Evolutionary conservation across 1,140 invertebrate species (phyloP).

Genomic region (Tachypleus tridentatus): DNA sequence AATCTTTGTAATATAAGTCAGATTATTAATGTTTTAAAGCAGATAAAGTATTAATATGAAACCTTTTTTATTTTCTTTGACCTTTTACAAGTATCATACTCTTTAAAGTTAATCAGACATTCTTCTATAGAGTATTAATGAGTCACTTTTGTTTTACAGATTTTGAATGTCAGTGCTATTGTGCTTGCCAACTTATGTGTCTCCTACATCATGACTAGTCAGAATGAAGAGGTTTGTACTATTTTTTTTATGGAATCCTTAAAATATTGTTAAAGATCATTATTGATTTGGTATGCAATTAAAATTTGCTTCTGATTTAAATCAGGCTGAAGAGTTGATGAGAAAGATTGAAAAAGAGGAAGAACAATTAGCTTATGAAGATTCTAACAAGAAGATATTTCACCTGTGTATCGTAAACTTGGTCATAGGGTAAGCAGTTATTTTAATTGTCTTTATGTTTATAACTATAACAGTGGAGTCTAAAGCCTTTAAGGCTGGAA

Average conservation of each 20-base stretch:
- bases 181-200: constrained; percentile 97
- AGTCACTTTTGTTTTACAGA: constrained; percentile 37
- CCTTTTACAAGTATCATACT: too few relatives aligned
- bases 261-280: background rate
- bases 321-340: constrained; percentile 89
- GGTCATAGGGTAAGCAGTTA: constrained; percentile 65
- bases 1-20: too few relatives aligned
- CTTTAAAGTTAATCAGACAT: too few relatives aligned
- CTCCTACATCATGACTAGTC: constrained; percentile 97
- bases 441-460: background rate
- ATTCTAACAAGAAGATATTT: constrained; percentile 88
- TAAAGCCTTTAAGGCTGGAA: too few relatives aligned
- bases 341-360: constrained; percentile 97
- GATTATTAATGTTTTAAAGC: too few relatives aligned
- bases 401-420: constrained; percentile 98
- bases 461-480: too few relatives aligned
- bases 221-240: constrained; percentile 77
- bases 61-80: too few relatives aligned
- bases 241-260: constrained; percentile 2
- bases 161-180: constrained; percentile 88
- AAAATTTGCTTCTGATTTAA: constrained; percentile 1
- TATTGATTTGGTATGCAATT: constrained; percentile 2
- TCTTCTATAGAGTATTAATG: background rate
- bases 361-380: constrained; percentile 79
- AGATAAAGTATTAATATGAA: too few relatives aligned